These are phyloP conservation scores for Boleophthalmus pectinirostris DNA, from an alignment of 2,113 vertebrate species.

Conservation along the genomic window DNA sequence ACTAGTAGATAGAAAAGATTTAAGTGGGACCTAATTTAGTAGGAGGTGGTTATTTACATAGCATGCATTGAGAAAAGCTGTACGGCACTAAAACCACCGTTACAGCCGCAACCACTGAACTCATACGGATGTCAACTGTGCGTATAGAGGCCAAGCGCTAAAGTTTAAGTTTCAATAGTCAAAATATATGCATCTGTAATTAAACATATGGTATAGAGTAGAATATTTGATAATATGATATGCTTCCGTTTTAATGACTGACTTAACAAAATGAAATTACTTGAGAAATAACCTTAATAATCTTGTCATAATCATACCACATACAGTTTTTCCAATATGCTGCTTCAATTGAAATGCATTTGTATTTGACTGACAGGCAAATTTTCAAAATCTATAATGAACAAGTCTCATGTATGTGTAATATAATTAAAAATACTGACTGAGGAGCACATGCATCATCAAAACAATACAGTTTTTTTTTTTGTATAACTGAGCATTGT, in stretches of 20 bases:
- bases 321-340: too few relatives aligned
- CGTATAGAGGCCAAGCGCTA: neutral
- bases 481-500: constrained; percentile 19
- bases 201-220: too few relatives aligned
- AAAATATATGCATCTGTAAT: neutral
- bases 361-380: too few relatives aligned
- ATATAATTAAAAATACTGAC: too few relatives aligned
- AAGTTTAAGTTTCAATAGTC: constrained; percentile 1
- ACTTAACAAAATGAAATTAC: too few relatives aligned
- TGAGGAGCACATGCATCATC: too few relatives aligned
- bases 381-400: neutral
- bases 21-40: constrained; percentile 47
- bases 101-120: constrained; percentile 44
- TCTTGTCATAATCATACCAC: too few relatives aligned
- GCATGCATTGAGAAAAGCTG: neutral
- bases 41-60: constrained; percentile 14
- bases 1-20: constrained; percentile 33
- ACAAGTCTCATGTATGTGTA: neutral
- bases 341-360: too few relatives aligned
- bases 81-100: constrained; percentile 37
- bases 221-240: too few relatives aligned
- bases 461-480: too few relatives aligned
- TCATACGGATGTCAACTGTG: neutral
- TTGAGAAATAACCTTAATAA: too few relatives aligned
- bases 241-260: too few relatives aligned